These are phyloP conservation scores for Lumbricus terrestris DNA, from an alignment of 2,888 invertebrate genomes.

Conservation along the genomic window DNA sequence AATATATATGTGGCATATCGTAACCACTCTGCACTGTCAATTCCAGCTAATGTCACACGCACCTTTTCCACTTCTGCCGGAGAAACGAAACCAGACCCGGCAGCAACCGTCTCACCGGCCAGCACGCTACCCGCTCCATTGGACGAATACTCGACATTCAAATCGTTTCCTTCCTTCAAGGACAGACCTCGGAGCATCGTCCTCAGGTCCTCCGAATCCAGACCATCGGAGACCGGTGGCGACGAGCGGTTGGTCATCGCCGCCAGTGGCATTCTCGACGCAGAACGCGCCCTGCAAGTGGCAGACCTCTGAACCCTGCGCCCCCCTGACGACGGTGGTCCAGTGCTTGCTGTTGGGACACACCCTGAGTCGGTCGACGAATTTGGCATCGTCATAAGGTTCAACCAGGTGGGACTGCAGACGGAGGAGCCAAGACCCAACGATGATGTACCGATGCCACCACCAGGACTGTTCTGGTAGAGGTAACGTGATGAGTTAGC, in stretches of 20 bases:
- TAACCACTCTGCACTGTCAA: not conserved
- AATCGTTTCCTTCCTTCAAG: not conserved
- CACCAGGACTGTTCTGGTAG: not conserved
- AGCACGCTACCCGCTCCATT: not conserved
- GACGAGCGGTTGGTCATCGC: not conserved
- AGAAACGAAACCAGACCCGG: not conserved
- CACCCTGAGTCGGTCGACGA: not conserved
- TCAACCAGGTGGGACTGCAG: conserved; percentile 16
- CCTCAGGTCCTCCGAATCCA: conserved; percentile 4
- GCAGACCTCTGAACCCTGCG: not conserved
- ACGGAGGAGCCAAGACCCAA: not conserved
- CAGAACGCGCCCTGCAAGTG: not conserved
- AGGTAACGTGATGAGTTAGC: not conserved
- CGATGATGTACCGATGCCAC: not conserved
- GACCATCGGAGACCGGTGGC: not conserved
- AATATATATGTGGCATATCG: not conserved
- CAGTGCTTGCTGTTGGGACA: not conserved
- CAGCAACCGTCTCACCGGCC: not conserved
- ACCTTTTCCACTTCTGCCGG: not conserved
- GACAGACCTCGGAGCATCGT: conserved; percentile 13
- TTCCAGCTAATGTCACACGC: not conserved
- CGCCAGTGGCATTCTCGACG: not conserved
- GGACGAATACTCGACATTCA: not conserved
- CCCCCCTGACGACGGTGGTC: not conserved
- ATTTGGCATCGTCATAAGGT: conserved; percentile 10